These are phyloP conservation scores for Thripadectes ignobilis DNA, from an alignment of 2,797 vertebrate genomes.

Conservation along the genomic window DNA sequence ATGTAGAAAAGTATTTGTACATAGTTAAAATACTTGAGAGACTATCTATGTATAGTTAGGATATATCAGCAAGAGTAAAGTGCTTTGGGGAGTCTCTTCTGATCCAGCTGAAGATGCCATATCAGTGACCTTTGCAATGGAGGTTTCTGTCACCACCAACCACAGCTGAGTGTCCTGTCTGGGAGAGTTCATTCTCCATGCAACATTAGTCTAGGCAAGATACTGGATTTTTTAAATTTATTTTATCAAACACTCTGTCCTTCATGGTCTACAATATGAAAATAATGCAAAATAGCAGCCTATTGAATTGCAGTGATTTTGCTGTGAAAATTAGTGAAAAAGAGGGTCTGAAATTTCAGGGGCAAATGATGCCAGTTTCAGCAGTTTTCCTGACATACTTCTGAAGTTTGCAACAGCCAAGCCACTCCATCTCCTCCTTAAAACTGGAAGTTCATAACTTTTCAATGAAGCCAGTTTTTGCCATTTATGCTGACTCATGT, in stretches of 20 bases:
- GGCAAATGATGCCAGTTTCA: background rate
- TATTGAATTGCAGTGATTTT: background rate
- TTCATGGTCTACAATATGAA: background rate
- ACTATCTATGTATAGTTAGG: background rate
- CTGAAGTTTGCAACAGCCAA: background rate
- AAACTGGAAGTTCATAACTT: background rate
- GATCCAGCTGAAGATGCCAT: background rate
- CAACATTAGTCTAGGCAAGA: background rate
- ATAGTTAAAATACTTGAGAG: background rate
- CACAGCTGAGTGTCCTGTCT: background rate
- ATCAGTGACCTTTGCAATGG: background rate
- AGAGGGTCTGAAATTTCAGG: background rate
- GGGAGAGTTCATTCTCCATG: background rate
- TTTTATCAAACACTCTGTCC: background rate
- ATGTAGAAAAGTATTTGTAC: background rate
- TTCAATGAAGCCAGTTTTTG: background rate
- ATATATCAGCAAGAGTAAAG: background rate
- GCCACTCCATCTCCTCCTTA: no score
- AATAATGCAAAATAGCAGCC: background rate
- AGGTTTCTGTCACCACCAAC: background rate
- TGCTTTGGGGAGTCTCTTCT: background rate
- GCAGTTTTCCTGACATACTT: background rate
- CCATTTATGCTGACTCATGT: background rate
- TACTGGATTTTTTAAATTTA: background rate
- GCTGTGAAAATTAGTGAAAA: background rate